A percentile compares a stretch with the other conserved stretches of the same genome.
phyloP scores from a whole-genome alignment of 2,797 vertebrate species.

The Rhinophrynus dorsalis region DNA sequence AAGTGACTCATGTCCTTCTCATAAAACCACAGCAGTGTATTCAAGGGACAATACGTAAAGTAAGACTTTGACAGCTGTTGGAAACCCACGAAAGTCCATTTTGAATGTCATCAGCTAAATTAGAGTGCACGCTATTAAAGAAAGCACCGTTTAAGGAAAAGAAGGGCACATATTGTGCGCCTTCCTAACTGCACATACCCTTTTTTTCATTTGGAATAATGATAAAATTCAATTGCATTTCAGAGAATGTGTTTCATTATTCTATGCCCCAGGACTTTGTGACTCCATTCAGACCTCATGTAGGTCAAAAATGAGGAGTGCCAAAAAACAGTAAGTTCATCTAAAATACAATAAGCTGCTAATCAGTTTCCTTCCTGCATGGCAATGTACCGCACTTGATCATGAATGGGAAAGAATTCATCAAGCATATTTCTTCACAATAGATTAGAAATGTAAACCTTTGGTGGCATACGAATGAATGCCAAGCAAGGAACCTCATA shows the following conservation, averaged over 20 bases:
- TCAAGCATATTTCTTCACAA: conserved; percentile 5
- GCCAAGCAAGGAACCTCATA: neutral
- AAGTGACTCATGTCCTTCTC: conserved; percentile 53
- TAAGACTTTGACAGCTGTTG: conserved; percentile 61
- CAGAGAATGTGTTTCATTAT: conserved; percentile 49
- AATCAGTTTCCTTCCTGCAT: conserved; percentile 28
- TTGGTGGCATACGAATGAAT: neutral
- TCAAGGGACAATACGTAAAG: conserved; percentile 60
- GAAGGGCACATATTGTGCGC: conserved; percentile 47
- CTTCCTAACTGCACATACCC: conserved; percentile 39
- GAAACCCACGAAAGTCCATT: conserved; percentile 66
- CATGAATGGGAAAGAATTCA: neutral
- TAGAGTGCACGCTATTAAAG: conserved; percentile 50
- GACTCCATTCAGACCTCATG: conserved; percentile 15
- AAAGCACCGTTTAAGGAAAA: conserved; percentile 59
- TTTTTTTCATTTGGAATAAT: conserved; percentile 40
- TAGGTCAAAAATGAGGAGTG: conserved; percentile 19
- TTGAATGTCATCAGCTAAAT: conserved; percentile 65
- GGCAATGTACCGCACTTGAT: conserved; percentile 6
- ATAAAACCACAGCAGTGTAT: conserved; percentile 63
- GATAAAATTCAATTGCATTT: conserved; percentile 38
- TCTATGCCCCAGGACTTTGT: conserved; percentile 19
- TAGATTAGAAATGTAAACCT: conserved; percentile 1
- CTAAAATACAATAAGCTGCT: conserved; percentile 31
- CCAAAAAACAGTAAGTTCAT: conserved; percentile 26